Evolutionary conservation across 2,888 invertebrate species (phyloP).

Genomic region (Ennomos erosarius): DNA sequence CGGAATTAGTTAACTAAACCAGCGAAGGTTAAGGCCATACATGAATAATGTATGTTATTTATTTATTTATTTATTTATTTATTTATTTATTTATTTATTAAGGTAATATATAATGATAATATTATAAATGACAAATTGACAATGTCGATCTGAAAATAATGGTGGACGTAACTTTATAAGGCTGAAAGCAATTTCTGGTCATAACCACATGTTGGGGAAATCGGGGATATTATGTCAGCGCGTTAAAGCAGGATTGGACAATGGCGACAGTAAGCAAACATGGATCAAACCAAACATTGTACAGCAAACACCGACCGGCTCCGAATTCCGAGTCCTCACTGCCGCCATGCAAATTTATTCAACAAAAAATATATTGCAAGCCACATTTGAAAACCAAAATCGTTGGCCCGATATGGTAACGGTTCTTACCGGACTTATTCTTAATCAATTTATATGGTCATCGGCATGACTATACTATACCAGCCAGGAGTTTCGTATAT

Average conservation of each 20-base stretch:
- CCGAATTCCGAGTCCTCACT: conserved; percentile 53
- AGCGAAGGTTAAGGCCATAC: background rate
- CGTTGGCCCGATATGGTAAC: conserved; percentile 48
- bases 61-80: no score
- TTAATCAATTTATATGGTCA: conserved; percentile 46
- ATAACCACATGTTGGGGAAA: conserved; percentile 1
- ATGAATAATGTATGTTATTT: no score
- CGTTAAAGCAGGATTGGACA: conserved; percentile 60
- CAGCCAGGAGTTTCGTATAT: conserved; percentile 13
- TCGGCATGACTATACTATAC: conserved; percentile 22
- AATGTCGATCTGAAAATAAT: no score
- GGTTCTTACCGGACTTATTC: conserved; percentile 44
- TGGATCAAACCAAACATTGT: conserved; percentile 64
- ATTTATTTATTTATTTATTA: no score
- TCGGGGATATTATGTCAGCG: no score
- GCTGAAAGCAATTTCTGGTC: conserved; percentile 18
- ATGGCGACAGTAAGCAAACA: conserved; percentile 65
- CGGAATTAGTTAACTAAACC: background rate
- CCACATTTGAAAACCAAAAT: conserved; percentile 51
- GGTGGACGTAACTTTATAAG: background rate
- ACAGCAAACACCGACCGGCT: conserved; percentile 61
- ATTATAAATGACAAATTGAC: no score
- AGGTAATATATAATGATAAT: no score
- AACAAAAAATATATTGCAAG: conserved; percentile 52
- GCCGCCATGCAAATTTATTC: conserved; percentile 62